These are phyloP conservation scores for Telmatherina bonti DNA, from an alignment of 2,797 vertebrate species.

Conservation along the genomic window DNA sequence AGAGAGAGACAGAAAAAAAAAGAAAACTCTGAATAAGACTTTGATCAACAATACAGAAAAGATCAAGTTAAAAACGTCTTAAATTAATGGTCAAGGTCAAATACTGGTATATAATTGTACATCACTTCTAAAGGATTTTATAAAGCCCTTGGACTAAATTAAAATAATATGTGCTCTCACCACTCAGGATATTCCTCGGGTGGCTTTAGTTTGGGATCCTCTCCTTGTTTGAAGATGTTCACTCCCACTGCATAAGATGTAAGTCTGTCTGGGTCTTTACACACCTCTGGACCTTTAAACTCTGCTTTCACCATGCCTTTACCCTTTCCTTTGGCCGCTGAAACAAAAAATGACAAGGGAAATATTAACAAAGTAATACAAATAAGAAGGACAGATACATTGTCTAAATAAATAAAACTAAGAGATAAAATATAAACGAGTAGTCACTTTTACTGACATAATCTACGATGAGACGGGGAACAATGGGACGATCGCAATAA, in stretches of 20 bases:
- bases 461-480: not conserved
- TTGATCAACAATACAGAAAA: no score
- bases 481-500: not conserved
- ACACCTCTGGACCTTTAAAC: conserved; percentile 88
- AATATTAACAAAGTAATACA: no score
- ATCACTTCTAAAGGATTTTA: no score
- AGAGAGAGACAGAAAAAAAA: no score
- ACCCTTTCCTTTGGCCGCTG: conserved; percentile 86
- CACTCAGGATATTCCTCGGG: conserved; percentile 89
- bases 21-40: no score
- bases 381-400: not conserved
- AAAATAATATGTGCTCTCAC: conserved; percentile 68
- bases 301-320: conserved; percentile 83
- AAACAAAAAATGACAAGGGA: not conserved
- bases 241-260: conserved; percentile 88
- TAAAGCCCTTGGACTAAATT: not conserved
- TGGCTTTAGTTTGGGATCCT: conserved; percentile 87
- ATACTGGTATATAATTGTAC: no score
- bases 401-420: not conserved
- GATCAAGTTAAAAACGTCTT: no score
- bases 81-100: no score
- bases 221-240: conserved; percentile 90
- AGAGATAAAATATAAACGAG: not conserved
- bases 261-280: conserved; percentile 87
- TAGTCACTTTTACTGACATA: not conserved